These are phyloP conservation scores for Sus scrofa DNA, from an alignment of 2,113 vertebrate species.

Conservation along the genomic window T2T-Sscrofa CM000827.6:58278001-58278500, in stretches of 20 bases:
- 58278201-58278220: background rate
- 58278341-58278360: no score
- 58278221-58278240: background rate
- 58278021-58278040: background rate
- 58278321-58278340: no score
- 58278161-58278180: background rate
- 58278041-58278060: background rate
- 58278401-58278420: no score
- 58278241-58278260: no score
- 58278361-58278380: no score
- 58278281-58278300: no score
- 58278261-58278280: no score
- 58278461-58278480: no score
- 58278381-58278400: no score
- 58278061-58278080: background rate
- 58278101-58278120: background rate
- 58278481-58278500: background rate
- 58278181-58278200: background rate
- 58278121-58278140: background rate
- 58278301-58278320: no score
- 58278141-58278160: background rate
- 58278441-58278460: no score
- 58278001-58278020: background rate
- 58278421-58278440: no score
- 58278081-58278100: background rate